These are phyloP conservation scores for Stichopus chloronotus DNA, from an alignment of 35 echinoderm and acorn worm genomes.

Conservation along the genomic window DNA sequence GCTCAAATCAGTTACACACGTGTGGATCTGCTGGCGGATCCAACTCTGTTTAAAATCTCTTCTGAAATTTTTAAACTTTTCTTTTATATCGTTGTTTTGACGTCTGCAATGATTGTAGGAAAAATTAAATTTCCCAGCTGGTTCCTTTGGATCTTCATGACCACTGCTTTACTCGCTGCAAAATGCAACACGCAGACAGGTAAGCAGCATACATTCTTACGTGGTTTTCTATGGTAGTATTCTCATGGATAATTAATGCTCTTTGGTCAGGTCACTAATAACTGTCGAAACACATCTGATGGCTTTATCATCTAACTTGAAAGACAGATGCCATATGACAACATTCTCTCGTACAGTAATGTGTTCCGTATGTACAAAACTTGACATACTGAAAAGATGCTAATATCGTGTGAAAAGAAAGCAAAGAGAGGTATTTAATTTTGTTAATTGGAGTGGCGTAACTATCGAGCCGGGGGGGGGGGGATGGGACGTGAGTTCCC, in stretches of 20 bases:
- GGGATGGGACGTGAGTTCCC: too few species aligned
- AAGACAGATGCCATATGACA: too few species aligned
- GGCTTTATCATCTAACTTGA: not conserved
- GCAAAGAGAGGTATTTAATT: too few species aligned
- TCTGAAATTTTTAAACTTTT: not conserved
- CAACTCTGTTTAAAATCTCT: not conserved
- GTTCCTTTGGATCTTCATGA: not conserved
- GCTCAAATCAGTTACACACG: not conserved
- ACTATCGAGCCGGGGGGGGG: too few species aligned
- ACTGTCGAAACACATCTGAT: not conserved
- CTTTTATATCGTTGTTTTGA: not conserved
- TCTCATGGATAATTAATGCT: not conserved
- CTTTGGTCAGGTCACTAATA: not conserved
- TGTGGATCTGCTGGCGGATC: conserved; percentile 39
- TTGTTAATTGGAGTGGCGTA: too few species aligned
- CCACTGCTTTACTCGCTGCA: not conserved
- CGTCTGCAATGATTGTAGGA: not conserved
- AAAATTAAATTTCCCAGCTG: not conserved
- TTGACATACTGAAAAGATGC: too few species aligned
- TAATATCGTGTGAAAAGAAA: too few species aligned
- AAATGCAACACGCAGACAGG: not conserved
- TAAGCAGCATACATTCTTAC: not conserved
- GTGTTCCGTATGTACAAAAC: too few species aligned
- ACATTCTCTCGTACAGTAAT: too few species aligned
- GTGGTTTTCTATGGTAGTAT: not conserved